phyloP scores from a whole-genome alignment of 1,140 invertebrate species.

The Eufriesea mexicana region DNA sequence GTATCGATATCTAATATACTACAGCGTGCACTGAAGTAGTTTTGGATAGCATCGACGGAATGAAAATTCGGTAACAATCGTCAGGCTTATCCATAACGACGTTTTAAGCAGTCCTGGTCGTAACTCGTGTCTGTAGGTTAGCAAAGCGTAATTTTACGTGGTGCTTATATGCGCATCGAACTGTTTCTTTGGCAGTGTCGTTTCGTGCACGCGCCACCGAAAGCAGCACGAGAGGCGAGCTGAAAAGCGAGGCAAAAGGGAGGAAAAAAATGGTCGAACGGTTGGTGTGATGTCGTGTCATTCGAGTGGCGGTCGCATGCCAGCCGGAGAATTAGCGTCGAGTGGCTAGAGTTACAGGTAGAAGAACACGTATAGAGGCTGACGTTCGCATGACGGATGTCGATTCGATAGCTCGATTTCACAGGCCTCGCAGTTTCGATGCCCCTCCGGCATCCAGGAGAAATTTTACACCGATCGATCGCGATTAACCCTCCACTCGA shows the following conservation, averaged over 20 bases:
- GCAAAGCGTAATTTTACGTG: conserved; percentile 1
- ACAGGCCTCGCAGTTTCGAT: conserved; percentile 71
- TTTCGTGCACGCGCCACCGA: conserved; percentile 57
- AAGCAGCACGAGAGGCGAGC: conserved; percentile 35
- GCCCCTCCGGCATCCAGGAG: conserved; percentile 54
- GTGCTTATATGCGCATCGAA: conserved; percentile 17
- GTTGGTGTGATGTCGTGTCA: conserved; percentile 72
- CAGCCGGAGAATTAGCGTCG: conserved; percentile 76
- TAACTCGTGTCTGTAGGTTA: neutral
- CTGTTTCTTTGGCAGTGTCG: conserved; percentile 30
- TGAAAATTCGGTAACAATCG: neutral
- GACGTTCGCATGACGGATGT: conserved; percentile 79
- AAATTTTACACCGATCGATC: conserved; percentile 70
- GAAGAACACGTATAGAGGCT: conserved; percentile 65
- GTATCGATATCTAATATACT: too few species aligned
- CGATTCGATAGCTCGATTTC: conserved; percentile 79
- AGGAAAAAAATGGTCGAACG: conserved; percentile 41
- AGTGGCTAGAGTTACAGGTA: conserved; percentile 74
- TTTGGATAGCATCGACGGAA: neutral
- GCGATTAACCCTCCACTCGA: conserved; percentile 49
- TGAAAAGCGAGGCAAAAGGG: conserved; percentile 44
- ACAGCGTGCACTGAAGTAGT: neutral
- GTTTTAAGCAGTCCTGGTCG: neutral
- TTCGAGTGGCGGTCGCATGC: conserved; percentile 79
- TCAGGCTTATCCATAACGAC: too few species aligned